These are phyloP conservation scores for Pithys albifrons DNA, from an alignment of 2,113 vertebrate species.

Conservation along the genomic window DNA sequence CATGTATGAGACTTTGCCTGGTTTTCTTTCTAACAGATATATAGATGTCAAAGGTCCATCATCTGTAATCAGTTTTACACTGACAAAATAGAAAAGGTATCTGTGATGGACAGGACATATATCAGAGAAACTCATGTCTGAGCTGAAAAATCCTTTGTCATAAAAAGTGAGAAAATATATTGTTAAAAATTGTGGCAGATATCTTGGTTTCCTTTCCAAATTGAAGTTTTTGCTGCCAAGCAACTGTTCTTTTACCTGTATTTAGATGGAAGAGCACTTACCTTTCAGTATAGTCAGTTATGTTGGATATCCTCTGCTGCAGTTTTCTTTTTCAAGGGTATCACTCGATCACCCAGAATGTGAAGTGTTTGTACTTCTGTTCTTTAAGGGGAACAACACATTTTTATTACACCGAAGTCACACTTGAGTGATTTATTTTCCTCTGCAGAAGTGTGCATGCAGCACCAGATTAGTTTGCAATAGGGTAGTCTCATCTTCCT, in stretches of 20 bases:
- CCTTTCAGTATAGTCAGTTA: conserved; percentile 8
- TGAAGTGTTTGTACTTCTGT: conserved; percentile 52
- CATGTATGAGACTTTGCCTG: background rate
- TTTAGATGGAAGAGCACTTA: conserved; percentile 24
- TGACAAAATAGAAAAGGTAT: background rate
- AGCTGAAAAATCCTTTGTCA: conserved; percentile 33
- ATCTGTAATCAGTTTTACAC: background rate
- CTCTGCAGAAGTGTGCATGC: background rate
- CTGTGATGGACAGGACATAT: conserved; percentile 22
- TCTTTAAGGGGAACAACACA: conserved; percentile 52
- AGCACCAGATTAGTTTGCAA: conserved; percentile 54
- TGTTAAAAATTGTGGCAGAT: background rate
- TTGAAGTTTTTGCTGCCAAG: conserved; percentile 3
- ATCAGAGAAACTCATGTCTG: background rate
- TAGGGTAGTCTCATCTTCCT: conserved; percentile 44
- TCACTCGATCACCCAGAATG: conserved; percentile 29
- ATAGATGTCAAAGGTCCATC: conserved; percentile 5
- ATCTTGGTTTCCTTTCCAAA: background rate
- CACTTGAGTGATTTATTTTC: conserved; percentile 57
- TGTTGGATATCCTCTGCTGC: background rate
- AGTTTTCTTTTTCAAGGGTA: conserved; percentile 47
- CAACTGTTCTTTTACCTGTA: conserved; percentile 1
- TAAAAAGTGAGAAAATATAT: background rate
- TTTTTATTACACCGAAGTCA: conserved; percentile 54
- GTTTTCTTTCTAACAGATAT: background rate